A percentile compares a stretch with the other conserved stretches of the same genome.
These are phyloP conservation scores for Megaustenia siamemsis DNA, from an alignment of 2,888 invertebrate genomes.

Conservation along the genomic window DNA sequence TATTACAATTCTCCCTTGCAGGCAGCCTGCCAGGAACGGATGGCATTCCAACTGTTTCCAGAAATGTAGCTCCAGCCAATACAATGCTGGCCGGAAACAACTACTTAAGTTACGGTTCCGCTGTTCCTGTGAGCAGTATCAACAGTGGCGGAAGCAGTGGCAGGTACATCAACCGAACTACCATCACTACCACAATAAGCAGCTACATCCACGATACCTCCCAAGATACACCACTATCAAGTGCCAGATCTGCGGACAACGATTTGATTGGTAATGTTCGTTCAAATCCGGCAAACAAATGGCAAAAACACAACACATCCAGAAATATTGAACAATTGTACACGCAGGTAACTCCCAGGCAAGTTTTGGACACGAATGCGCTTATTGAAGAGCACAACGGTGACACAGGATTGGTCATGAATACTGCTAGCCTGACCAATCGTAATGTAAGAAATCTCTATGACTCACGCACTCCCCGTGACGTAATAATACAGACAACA, in stretches of 20 bases:
- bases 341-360: neutral
- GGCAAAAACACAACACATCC: neutral
- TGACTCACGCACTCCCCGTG: neutral
- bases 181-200: neutral
- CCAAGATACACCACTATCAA: neutral
- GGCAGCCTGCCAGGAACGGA: neutral
- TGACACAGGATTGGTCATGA: neutral
- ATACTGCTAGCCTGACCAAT: neutral
- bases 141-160: neutral
- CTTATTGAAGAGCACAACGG: neutral
- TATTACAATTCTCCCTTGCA: neutral
- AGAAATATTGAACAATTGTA: neutral
- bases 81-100: neutral
- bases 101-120: neutral
- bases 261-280: neutral
- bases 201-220: neutral
- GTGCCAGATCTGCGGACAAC: neutral
- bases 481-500: too few species aligned
- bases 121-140: neutral
- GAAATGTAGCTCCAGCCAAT: conserved; percentile 29
- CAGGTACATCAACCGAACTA: conserved; percentile 9
- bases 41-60: neutral
- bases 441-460: neutral
- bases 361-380: neutral
- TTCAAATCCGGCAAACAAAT: neutral